Percentiles rank a stretch among this genome's conserved stretches.
Evolutionary conservation across 2,888 invertebrate genomes (phyloP).

Genomic region (Torymus auratus): DNA sequence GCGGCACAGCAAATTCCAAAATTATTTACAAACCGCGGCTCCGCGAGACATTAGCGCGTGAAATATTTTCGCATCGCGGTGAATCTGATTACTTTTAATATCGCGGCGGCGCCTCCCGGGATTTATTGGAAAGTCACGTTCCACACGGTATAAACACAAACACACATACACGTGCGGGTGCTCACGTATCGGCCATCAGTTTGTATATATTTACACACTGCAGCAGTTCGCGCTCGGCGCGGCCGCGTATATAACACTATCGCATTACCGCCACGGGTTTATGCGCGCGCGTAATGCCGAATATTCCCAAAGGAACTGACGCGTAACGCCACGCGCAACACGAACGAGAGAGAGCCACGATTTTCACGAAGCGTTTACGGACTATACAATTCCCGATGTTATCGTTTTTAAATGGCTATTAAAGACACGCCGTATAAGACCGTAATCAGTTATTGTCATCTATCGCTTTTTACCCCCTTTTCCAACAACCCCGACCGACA

Average conservation of each 20-base stretch:
- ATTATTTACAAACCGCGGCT: neutral
- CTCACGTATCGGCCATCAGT: slow-evolving; percentile 45
- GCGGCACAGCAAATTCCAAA: slow-evolving; percentile 2
- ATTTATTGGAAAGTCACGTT: slow-evolving; percentile 47
- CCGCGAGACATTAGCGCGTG: too few species aligned
- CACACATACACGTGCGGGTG: too few species aligned
- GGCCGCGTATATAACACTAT: slow-evolving; percentile 36
- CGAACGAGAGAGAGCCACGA: slow-evolving; percentile 48
- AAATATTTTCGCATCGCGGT: slow-evolving; percentile 25
- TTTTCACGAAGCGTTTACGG: slow-evolving; percentile 59
- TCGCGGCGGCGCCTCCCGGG: neutral
- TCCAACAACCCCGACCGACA: too few species aligned
- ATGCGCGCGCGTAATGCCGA: slow-evolving; percentile 57
- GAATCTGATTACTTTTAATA: slow-evolving; percentile 42
- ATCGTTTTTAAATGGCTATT: slow-evolving; percentile 37
- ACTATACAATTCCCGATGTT: slow-evolving; percentile 34
- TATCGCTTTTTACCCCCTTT: neutral
- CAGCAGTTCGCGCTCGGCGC: slow-evolving; percentile 27
- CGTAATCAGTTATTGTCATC: slow-evolving; percentile 25
- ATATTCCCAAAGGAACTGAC: slow-evolving; percentile 61
- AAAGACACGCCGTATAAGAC: slow-evolving; percentile 5
- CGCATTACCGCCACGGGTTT: slow-evolving; percentile 41
- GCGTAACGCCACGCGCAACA: neutral
- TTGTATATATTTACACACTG: slow-evolving; percentile 40
- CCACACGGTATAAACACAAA: neutral